Evolutionary conservation across 2,888 invertebrate genomes (phyloP).

Genomic region (Stenoptilia bipunctidactyla): DNA sequence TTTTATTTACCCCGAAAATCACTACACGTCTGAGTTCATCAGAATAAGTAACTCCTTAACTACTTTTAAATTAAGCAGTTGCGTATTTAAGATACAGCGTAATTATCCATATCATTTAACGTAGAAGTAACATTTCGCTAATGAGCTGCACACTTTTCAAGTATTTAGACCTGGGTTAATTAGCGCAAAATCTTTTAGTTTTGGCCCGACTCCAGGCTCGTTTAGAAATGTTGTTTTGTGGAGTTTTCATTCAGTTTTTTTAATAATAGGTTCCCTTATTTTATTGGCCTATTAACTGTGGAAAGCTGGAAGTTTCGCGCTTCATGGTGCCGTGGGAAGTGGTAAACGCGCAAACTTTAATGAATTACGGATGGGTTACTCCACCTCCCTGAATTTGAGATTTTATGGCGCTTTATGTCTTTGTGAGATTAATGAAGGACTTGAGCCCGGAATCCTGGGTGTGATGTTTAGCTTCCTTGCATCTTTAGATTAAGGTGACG

Average conservation of each 20-base stretch:
- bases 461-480: too few relatives aligned
- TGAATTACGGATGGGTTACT: constrained; percentile 61
- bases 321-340: constrained; percentile 40
- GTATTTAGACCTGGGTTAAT: constrained; percentile 24
- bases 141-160: constrained; percentile 13
- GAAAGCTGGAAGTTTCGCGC: constrained; percentile 43
- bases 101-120: neutral
- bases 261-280: constrained; percentile 21
- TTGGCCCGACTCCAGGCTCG: constrained; percentile 21
- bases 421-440: constrained; percentile 43
- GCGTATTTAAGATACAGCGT: neutral
- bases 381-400: constrained; percentile 48
- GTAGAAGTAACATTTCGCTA: neutral
- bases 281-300: constrained; percentile 54
- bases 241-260: constrained; percentile 31
- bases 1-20: neutral
- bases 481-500: too few relatives aligned
- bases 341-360: constrained; percentile 57
- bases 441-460: constrained; percentile 36
- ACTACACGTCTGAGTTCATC: neutral
- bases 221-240: constrained; percentile 24
- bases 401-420: constrained; percentile 54
- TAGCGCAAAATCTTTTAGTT: constrained; percentile 33
- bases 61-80: too few relatives aligned
- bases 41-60: neutral